These are phyloP conservation scores for Psettodes erumei DNA, from an alignment of 2,113 vertebrate species.

Conservation along the genomic window DNA sequence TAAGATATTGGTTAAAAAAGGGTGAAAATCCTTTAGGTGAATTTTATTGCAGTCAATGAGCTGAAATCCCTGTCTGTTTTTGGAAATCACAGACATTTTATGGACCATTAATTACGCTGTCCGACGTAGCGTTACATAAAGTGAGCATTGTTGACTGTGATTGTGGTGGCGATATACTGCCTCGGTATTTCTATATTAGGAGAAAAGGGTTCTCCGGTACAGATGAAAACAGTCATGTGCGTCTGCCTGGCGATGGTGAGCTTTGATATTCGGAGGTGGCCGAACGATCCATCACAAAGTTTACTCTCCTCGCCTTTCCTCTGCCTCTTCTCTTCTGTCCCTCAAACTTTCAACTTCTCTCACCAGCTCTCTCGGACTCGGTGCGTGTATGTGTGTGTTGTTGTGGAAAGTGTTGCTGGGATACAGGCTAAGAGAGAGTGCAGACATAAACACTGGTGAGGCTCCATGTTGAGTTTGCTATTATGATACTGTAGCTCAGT, in stretches of 20 bases:
- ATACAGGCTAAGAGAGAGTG: slow-evolving; percentile 58
- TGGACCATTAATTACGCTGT: neutral
- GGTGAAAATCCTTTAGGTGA: too few relatives aligned
- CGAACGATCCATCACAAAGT: slow-evolving; percentile 24
- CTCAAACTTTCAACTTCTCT: slow-evolving; percentile 29
- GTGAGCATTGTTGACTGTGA: neutral
- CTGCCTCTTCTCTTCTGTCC: slow-evolving; percentile 24
- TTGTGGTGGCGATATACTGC: neutral
- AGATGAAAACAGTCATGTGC: neutral
- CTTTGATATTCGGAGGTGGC: slow-evolving; percentile 24
- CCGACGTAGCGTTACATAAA: neutral
- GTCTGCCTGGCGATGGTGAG: slow-evolving; percentile 2
- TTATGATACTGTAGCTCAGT: slow-evolving; percentile 37
- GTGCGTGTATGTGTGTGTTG: slow-evolving; percentile 48
- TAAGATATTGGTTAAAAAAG: too few relatives aligned
- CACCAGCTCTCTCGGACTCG: slow-evolving; percentile 2
- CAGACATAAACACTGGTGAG: slow-evolving; percentile 67
- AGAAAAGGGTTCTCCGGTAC: neutral
- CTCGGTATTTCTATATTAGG: slow-evolving; percentile 45
- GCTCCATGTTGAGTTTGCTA: slow-evolving; percentile 31
- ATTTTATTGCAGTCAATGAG: neutral
- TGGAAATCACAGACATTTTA: neutral
- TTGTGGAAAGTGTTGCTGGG: slow-evolving; percentile 77
- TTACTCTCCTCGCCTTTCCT: slow-evolving; percentile 40
- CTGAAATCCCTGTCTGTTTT: neutral